Evolutionary conservation across 1,140 invertebrate genomes (phyloP).

Genomic region (Cecropterus lyciades): DNA sequence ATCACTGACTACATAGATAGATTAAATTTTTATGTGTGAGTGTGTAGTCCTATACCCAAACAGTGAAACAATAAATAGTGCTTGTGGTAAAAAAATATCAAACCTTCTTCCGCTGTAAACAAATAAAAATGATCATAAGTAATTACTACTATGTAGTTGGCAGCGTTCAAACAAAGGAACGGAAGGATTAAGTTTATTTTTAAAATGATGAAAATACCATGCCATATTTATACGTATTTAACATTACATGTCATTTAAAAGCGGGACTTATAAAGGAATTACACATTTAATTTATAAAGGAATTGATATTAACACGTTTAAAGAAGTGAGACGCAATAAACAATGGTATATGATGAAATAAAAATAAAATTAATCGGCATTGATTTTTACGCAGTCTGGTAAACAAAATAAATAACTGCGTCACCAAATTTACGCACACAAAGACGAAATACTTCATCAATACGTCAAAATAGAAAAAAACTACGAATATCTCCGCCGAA

Average conservation of each 20-base stretch:
- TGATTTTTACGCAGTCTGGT: constrained; percentile 13
- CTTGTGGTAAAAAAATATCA: constrained; percentile 37
- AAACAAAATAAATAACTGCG: constrained; percentile 38
- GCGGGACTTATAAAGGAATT: too few relatives aligned
- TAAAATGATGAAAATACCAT: constrained; percentile 44
- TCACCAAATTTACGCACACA: constrained; percentile 5
- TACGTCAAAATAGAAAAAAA: neutral
- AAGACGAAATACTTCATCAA: neutral
- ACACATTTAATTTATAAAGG: too few relatives aligned
- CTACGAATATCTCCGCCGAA: neutral
- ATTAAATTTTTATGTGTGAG: neutral
- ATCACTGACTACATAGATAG: neutral
- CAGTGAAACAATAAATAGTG: constrained; percentile 12
- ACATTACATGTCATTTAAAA: too few relatives aligned
- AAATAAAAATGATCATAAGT: constrained; percentile 55
- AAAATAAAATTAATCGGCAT: constrained; percentile 8
- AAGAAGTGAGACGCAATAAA: neutral
- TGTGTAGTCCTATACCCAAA: constrained; percentile 26
- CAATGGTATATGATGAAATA: neutral
- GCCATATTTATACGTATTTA: neutral
- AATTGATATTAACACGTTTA: too few relatives aligned
- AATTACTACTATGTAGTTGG: constrained; percentile 43
- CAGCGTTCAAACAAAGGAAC: constrained; percentile 54
- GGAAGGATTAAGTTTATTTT: constrained; percentile 50
- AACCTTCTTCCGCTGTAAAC: constrained; percentile 75